phyloP scores from a whole-genome alignment of 30 jellyfish, hydroid and myxozoan genomes.

The Aurelia aurita region DNA sequence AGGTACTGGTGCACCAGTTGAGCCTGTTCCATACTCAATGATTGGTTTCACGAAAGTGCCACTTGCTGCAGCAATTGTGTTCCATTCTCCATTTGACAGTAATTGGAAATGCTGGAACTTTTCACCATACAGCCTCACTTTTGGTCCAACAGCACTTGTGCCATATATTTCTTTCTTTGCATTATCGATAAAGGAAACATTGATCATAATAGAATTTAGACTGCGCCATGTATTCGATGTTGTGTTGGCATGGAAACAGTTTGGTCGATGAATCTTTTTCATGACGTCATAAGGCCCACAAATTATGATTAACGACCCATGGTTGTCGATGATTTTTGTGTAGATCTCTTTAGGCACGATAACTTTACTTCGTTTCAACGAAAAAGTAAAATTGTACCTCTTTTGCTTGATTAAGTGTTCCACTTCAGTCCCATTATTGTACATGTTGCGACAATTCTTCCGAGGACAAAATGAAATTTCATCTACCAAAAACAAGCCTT shows the following conservation, averaged over 20 bases:
- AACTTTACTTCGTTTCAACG: background rate
- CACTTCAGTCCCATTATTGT: background rate
- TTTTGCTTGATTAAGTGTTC: conserved; percentile 10
- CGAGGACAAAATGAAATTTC: conserved; percentile 42
- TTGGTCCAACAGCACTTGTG: background rate
- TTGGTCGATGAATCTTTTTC: background rate
- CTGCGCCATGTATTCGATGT: conserved; percentile 33
- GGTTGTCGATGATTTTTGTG: background rate
- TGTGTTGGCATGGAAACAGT: conserved; percentile 29
- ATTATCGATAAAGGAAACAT: conserved; percentile 13
- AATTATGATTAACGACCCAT: conserved; percentile 8
- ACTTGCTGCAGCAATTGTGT: background rate
- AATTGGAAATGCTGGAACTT: conserved; percentile 16
- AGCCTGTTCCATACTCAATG: background rate
- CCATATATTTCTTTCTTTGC: conserved; percentile 22
- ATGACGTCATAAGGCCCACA: conserved; percentile 11
- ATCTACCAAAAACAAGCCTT: conserved; percentile 34
- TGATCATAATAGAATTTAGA: background rate
- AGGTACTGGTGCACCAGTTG: background rate
- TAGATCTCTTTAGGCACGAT: background rate
- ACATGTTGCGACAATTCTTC: conserved; percentile 3
- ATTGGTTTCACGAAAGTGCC: background rate
- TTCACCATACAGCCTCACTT: conserved; percentile 32
- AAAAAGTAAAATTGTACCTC: background rate
- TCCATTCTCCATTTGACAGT: conserved; percentile 22